Percentiles rank a stretch among this genome's conserved stretches.
phyloP scores from a whole-genome alignment of 1,140 invertebrate species.

The Streblospio benedicti region DNA sequence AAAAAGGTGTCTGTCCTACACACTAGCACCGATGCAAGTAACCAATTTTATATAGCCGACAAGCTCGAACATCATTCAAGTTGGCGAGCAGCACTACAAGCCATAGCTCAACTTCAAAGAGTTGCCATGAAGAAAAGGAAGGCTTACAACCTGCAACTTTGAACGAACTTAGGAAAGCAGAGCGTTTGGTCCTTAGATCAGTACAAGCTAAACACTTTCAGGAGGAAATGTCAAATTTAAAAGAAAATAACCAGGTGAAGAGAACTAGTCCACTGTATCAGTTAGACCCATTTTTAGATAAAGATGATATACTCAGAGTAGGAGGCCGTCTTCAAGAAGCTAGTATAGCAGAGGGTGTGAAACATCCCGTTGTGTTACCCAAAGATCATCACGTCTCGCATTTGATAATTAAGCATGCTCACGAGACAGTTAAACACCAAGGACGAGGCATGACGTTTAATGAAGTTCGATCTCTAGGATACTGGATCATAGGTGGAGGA shows the following conservation, averaged over 20 bases:
- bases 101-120: too few relatives aligned
- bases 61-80: too few relatives aligned
- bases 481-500: slow-evolving; percentile 23
- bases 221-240: slow-evolving; percentile 9
- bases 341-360: background rate
- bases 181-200: slow-evolving; percentile 3
- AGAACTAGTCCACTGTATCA: slow-evolving; percentile 11
- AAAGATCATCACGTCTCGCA: slow-evolving; percentile 13
- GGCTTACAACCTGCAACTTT: too few relatives aligned
- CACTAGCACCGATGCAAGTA: too few relatives aligned
- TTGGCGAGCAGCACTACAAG: too few relatives aligned
- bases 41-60: too few relatives aligned
- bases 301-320: slow-evolving; percentile 19
- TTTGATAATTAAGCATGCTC: slow-evolving; percentile 18
- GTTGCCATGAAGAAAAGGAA: too few relatives aligned
- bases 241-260: background rate
- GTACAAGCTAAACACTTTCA: slow-evolving; percentile 6
- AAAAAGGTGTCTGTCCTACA: background rate
- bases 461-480: slow-evolving; percentile 17
- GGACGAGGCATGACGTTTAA: slow-evolving; percentile 16
- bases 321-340: slow-evolving; percentile 19
- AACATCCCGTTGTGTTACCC: slow-evolving; percentile 24
- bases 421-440: slow-evolving; percentile 20
- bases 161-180: too few relatives aligned
- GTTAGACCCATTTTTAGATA: slow-evolving; percentile 23